These are phyloP conservation scores for Chironomus riparius DNA, from an alignment of 2,888 invertebrate genomes.

Conservation along the genomic window DNA sequence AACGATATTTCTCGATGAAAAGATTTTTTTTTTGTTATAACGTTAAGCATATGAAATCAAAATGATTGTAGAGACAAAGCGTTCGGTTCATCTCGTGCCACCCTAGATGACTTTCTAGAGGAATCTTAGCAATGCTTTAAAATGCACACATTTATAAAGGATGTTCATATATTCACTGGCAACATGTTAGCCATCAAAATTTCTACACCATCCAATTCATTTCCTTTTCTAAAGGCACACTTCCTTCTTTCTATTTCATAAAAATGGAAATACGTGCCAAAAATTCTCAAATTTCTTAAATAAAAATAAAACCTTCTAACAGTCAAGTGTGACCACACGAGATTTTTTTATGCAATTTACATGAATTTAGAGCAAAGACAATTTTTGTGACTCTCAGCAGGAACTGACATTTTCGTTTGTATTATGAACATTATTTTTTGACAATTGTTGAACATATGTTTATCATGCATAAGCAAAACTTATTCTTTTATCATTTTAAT, in stretches of 20 bases:
- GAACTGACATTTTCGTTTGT: background rate
- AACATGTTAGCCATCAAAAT: background rate
- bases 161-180: background rate
- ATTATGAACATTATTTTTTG: background rate
- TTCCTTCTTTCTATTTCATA: background rate
- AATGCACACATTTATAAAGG: background rate
- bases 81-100: background rate
- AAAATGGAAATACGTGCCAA: background rate
- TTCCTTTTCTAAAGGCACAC: background rate
- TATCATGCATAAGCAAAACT: background rate
- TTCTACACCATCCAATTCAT: background rate
- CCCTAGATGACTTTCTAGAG: background rate
- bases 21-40: too few relatives aligned
- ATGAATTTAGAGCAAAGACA: background rate
- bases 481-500: background rate
- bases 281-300: background rate
- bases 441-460: background rate
- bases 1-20: too few relatives aligned
- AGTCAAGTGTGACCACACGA: slow-evolving; percentile 8
- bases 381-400: background rate
- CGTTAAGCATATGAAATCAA: too few relatives aligned
- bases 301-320: background rate
- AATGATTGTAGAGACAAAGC: too few relatives aligned
- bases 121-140: background rate
- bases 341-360: background rate